Conservation (phyloP, 2,113 vertebrate species). For the Lycocorax pyrrhopterus region DNA sequence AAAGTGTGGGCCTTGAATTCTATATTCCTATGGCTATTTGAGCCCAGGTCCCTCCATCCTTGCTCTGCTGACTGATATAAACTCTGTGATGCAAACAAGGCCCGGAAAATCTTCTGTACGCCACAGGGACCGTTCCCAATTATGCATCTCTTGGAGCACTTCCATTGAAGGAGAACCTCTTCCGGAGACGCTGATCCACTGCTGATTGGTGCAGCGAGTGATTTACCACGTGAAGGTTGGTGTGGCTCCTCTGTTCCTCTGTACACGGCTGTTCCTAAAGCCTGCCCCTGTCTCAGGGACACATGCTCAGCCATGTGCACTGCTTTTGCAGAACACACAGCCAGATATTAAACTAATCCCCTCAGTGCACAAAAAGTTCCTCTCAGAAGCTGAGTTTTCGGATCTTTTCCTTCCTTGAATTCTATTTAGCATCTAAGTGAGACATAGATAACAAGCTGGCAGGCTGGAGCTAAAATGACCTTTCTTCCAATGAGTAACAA, state of each 20-base stretch:
- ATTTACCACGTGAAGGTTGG: background rate
- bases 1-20: background rate
- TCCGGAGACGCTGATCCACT: background rate
- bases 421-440: background rate
- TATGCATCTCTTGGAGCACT: background rate
- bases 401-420: background rate
- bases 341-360: background rate
- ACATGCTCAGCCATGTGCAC: rapidly evolving
- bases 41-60: background rate
- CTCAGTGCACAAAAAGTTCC: background rate
- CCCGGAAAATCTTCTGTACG: background rate
- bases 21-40: rapidly evolving
- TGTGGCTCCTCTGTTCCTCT: background rate
- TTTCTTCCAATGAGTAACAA: background rate
- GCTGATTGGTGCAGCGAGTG: background rate
- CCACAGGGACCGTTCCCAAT: background rate
- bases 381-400: background rate
- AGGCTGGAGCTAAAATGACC: background rate
- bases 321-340: background rate
- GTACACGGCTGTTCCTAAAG: background rate
- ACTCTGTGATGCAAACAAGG: background rate
- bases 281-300: background rate
- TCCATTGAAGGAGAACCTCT: background rate
- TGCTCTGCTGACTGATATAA: background rate
- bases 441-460: background rate